Evolutionary conservation across 2,113 vertebrate genomes (phyloP).

Genomic region (Eulemur macaco): DNA sequence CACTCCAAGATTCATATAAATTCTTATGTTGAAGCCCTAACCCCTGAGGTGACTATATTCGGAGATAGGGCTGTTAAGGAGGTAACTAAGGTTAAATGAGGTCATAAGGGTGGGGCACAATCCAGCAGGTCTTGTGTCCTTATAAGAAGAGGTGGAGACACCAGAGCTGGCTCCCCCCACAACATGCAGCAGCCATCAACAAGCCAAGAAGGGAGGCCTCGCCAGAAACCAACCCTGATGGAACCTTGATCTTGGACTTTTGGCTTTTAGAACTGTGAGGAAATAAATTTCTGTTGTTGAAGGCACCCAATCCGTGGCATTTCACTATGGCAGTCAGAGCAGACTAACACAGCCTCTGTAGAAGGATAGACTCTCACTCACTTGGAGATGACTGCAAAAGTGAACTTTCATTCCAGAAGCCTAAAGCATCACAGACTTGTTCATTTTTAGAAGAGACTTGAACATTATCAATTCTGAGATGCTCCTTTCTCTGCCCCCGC

Average conservation of each 20-base stretch:
- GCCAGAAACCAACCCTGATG: not conserved
- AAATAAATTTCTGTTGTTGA: not conserved
- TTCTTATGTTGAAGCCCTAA: not conserved
- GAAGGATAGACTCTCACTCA: not conserved
- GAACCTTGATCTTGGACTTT: not conserved
- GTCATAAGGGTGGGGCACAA: not conserved
- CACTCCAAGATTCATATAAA: not conserved
- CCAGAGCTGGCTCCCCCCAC: not conserved
- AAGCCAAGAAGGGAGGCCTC: not conserved
- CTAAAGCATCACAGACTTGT: not conserved
- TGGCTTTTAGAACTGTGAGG: not conserved
- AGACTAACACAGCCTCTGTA: not conserved
- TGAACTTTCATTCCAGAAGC: not conserved
- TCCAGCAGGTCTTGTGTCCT: not conserved
- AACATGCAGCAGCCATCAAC: not conserved
- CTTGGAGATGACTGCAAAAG: not conserved
- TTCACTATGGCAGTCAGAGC: not conserved
- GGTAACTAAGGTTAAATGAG: not conserved
- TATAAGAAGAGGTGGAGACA: not conserved
- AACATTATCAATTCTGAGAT: not conserved
- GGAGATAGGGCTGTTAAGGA: not conserved
- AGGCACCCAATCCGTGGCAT: not conserved
- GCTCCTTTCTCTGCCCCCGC: not conserved
- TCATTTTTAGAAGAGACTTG: slow-evolving; percentile 3
- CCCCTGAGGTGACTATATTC: not conserved